Percentiles rank a stretch among this genome's conserved stretches.
phyloP scores from a whole-genome alignment of 1,140 invertebrate genomes.

The Contarinia nasturtii region DNA sequence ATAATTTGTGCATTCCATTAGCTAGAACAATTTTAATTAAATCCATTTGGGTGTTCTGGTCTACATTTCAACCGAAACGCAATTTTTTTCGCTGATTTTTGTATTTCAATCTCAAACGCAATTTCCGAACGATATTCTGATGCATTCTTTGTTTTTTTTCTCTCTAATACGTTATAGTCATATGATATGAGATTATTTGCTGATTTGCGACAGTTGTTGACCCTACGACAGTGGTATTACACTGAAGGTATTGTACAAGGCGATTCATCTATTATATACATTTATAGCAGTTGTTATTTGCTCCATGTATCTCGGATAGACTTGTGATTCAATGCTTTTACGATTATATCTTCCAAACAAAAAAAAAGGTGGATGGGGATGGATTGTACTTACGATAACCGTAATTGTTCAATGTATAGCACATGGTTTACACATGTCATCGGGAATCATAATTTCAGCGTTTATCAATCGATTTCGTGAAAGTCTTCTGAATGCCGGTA shows the following conservation, averaged over 20 bases:
- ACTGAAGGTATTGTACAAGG: constrained; percentile 32
- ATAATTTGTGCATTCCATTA: too few relatives aligned
- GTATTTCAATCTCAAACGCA: too few relatives aligned
- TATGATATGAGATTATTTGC: constrained; percentile 30
- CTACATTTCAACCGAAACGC: too few relatives aligned
- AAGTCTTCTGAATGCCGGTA: constrained; percentile 31
- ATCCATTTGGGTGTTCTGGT: too few relatives aligned
- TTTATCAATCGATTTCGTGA: constrained; percentile 28
- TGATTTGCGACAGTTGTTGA: constrained; percentile 24
- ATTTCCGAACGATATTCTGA: too few relatives aligned
- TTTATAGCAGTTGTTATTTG: too few relatives aligned
- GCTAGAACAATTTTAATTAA: too few relatives aligned
- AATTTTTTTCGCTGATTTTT: too few relatives aligned
- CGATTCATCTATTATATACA: too few relatives aligned
- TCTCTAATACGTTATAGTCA: constrained; percentile 3
- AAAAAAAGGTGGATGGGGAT: constrained; percentile 40
- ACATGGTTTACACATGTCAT: constrained; percentile 38
- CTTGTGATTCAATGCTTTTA: too few relatives aligned
- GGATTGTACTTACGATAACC: constrained; percentile 39
- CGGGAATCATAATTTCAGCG: constrained; percentile 32
- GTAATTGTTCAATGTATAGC: constrained; percentile 37
- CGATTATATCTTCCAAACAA: too few relatives aligned
- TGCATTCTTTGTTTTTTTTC: background rate
- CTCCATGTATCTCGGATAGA: too few relatives aligned
- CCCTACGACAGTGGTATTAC: constrained; percentile 49